Percentiles rank a stretch among this genome's conserved stretches.
Evolutionary conservation across 2,888 invertebrate genomes (phyloP).

Genomic region (Pseudeuparius sepicola): DNA sequence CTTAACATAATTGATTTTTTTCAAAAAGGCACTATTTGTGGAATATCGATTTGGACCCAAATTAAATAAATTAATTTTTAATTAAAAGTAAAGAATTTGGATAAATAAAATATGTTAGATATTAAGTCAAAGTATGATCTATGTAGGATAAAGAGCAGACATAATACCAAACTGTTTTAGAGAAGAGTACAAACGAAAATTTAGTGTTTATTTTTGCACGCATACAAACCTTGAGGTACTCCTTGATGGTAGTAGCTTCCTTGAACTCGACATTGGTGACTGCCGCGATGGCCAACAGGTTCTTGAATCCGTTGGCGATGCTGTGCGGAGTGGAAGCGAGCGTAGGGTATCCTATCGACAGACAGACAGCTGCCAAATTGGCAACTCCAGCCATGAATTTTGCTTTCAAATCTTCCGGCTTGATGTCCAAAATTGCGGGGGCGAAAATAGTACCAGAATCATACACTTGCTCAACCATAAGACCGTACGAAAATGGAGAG

Average conservation of each 20-base stretch:
- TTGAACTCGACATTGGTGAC: constrained; percentile 93
- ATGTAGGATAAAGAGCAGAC: background rate
- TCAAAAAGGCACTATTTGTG: too few relatives aligned
- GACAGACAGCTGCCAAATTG: constrained; percentile 87
- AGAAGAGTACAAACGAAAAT: too few relatives aligned
- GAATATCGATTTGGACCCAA: too few relatives aligned
- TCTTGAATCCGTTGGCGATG: constrained; percentile 96
- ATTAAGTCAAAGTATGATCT: too few relatives aligned
- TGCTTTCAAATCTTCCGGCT: constrained; percentile 85
- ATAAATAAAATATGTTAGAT: too few relatives aligned
- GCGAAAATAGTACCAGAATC: constrained; percentile 98
- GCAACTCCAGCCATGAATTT: constrained; percentile 91
- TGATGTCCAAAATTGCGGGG: constrained; percentile 95
- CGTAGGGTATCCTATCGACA: constrained; percentile 93
- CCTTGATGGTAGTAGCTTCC: constrained; percentile 87
- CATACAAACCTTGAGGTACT: constrained; percentile 65
- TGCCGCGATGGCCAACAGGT: constrained; percentile 91
- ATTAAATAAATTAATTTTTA: too few relatives aligned
- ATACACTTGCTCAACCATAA: constrained; percentile 92
- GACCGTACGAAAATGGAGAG: constrained; percentile 98
- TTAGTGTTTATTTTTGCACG: too few relatives aligned
- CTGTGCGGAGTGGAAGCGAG: constrained; percentile 96
- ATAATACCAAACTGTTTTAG: background rate
- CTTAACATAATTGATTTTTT: too few relatives aligned
- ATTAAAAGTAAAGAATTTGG: too few relatives aligned